Percentiles rank a stretch among this genome's conserved stretches.
phyloP scores from a whole-genome alignment of 2,113 vertebrate species.

The Athene noctua region DNA sequence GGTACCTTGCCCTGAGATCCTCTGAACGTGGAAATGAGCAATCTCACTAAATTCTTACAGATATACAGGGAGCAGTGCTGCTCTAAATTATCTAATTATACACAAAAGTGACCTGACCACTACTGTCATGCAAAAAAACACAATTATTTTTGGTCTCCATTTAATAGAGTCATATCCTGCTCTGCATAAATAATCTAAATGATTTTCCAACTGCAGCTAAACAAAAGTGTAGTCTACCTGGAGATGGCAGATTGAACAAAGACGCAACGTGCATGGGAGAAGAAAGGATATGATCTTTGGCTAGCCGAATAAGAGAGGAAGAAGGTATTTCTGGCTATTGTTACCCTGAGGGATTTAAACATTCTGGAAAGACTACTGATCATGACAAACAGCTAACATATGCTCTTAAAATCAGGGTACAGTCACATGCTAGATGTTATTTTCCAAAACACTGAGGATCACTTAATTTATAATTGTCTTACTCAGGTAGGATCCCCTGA shows the following conservation, averaged over 20 bases:
- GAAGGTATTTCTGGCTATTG: constrained; percentile 61
- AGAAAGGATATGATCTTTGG: constrained; percentile 59
- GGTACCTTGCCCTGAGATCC: not conserved
- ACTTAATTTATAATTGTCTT: not conserved
- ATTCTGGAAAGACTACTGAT: constrained; percentile 18
- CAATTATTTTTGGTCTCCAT: constrained; percentile 15
- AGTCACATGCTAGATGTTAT: not conserved
- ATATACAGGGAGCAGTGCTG: not conserved
- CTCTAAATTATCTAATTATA: not conserved
- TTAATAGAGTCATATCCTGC: constrained; percentile 52
- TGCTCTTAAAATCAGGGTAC: constrained; percentile 44
- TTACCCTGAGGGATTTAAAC: constrained; percentile 35
- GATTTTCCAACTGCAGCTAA: constrained; percentile 58
- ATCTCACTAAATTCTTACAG: not conserved
- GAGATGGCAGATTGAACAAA: constrained; percentile 56
- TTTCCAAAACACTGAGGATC: constrained; percentile 6
- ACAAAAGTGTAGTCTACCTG: constrained; percentile 52
- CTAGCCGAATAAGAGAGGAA: constrained; percentile 44
- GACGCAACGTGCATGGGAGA: not conserved
- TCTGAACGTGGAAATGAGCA: not conserved
- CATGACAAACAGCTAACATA: constrained; percentile 17
- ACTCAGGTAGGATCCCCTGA: not conserved
- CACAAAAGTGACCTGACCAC: not conserved
- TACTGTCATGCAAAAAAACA: not conserved
- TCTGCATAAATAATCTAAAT: constrained; percentile 24